These are phyloP conservation scores for Neomorphus geoffroyi DNA, from an alignment of 2,797 vertebrate species.

Conservation along the genomic window DNA sequence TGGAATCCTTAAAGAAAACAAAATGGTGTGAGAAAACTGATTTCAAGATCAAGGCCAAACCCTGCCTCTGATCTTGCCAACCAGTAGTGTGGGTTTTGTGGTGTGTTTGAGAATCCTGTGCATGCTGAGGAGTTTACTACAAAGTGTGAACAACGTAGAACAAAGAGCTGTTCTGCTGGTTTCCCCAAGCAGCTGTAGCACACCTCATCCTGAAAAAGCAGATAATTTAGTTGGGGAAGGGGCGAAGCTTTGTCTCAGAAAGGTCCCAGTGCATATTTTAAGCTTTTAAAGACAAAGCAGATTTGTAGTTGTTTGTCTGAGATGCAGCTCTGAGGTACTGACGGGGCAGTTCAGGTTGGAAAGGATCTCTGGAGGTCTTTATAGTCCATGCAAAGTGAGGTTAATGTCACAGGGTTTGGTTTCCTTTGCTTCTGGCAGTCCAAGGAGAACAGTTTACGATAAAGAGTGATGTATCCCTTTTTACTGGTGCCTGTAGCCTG, in stretches of 20 bases:
- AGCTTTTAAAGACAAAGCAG: neutral
- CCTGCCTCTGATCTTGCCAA: neutral
- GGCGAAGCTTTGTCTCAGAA: slow-evolving; percentile 46
- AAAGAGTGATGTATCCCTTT: neutral
- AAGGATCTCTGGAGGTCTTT: neutral
- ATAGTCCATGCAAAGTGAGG: neutral
- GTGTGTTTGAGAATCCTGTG: neutral
- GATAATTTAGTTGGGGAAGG: neutral
- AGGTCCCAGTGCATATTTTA: slow-evolving; percentile 70
- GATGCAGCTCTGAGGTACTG: neutral
- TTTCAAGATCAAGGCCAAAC: neutral
- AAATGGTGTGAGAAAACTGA: accelerated
- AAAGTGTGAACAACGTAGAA: neutral
- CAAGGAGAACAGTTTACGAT: neutral
- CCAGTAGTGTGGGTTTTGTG: neutral
- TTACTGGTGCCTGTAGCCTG: neutral
- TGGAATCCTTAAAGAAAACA: neutral
- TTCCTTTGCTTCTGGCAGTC: neutral
- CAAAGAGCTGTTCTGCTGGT: neutral
- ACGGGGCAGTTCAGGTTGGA: neutral
- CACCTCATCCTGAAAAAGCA: neutral
- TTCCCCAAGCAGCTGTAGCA: slow-evolving; percentile 63
- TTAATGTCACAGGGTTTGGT: neutral
- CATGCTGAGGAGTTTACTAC: neutral
- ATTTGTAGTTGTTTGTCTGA: neutral